Conservation (phyloP, 2,888 invertebrate genomes). For the Cyrtodaria siliqua region DNA sequence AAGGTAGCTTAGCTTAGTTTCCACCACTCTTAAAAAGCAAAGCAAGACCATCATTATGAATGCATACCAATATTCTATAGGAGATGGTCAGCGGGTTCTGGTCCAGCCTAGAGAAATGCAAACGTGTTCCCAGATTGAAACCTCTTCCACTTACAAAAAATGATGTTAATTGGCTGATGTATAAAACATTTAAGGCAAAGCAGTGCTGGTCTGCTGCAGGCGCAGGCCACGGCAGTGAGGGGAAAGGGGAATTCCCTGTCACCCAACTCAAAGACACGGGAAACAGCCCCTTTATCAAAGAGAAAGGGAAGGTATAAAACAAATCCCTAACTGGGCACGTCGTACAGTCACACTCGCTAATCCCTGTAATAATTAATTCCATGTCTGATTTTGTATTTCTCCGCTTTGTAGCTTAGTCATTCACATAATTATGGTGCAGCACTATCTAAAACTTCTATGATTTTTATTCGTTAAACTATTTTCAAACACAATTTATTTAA, state of each 20-base stretch:
- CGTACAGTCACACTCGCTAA: not conserved
- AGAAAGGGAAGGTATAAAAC: slow-evolving; percentile 37
- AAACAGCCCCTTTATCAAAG: slow-evolving; percentile 16
- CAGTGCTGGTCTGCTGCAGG: slow-evolving; percentile 42
- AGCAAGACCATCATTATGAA: too few relatives aligned
- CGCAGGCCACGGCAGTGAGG: not conserved
- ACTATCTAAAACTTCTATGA: too few relatives aligned
- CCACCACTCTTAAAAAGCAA: too few relatives aligned
- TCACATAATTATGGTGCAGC: too few relatives aligned
- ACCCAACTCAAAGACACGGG: slow-evolving; percentile 25
- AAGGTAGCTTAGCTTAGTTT: too few relatives aligned
- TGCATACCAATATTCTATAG: slow-evolving; percentile 13
- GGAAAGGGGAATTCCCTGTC: slow-evolving; percentile 40
- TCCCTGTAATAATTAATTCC: slow-evolving; percentile 1
- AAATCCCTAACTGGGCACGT: slow-evolving; percentile 1
- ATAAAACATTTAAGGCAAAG: slow-evolving; percentile 46
- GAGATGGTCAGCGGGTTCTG: slow-evolving; percentile 31
- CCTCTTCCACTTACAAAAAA: slow-evolving; percentile 29
- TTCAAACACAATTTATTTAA: too few relatives aligned
- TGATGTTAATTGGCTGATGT: slow-evolving; percentile 38
- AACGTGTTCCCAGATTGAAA: slow-evolving; percentile 29
- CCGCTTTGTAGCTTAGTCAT: too few relatives aligned
- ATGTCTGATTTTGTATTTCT: not conserved
- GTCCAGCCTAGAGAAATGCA: slow-evolving; percentile 32
- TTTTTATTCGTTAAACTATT: too few relatives aligned